These are phyloP conservation scores for Xenopus petersii DNA, from an alignment of 2,797 vertebrate species.

Conservation along the genomic window DNA sequence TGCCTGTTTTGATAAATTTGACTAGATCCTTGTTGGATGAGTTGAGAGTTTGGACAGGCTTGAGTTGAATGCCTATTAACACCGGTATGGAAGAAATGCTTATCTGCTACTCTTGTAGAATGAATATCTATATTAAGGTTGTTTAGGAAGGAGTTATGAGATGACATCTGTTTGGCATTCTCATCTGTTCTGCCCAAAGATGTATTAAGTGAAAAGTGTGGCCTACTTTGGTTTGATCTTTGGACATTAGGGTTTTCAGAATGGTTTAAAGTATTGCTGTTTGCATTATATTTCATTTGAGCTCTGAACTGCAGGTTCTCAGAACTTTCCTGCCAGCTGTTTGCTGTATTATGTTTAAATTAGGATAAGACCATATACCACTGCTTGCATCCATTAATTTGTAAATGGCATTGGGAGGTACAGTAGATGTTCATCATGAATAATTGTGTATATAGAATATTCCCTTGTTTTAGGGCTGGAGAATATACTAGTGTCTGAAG, in stretches of 20 bases:
- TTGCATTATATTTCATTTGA: slow-evolving; percentile 40
- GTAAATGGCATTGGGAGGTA: slow-evolving; percentile 61
- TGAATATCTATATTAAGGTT: slow-evolving; percentile 12
- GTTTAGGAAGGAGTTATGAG: slow-evolving; percentile 56
- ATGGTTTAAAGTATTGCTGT: slow-evolving; percentile 49
- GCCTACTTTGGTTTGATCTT: slow-evolving; percentile 77
- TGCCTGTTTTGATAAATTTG: slow-evolving; percentile 24
- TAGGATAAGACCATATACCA: slow-evolving; percentile 6
- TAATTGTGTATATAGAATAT: slow-evolving; percentile 66
- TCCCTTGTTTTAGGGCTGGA: slow-evolving; percentile 75
- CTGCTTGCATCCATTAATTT: slow-evolving; percentile 58
- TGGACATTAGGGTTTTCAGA: slow-evolving; percentile 32
- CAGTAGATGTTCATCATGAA: slow-evolving; percentile 74
- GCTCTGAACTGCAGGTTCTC: slow-evolving; percentile 56
- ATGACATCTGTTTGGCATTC: slow-evolving; percentile 52
- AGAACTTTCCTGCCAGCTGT: slow-evolving; percentile 36
- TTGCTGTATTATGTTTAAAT: slow-evolving; percentile 46
- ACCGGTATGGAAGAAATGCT: slow-evolving; percentile 9
- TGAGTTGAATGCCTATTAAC: slow-evolving; percentile 26
- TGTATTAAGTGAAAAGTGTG: slow-evolving; percentile 58
- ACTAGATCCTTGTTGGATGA: slow-evolving; percentile 40
- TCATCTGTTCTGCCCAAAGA: slow-evolving; percentile 49
- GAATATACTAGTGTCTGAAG: slow-evolving; percentile 50
- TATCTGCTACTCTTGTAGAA: background rate
- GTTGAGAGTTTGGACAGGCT: slow-evolving; percentile 23